These are phyloP conservation scores for Mustela erminea DNA, from an alignment of 2,797 vertebrate genomes.

Conservation along the genomic window DNA sequence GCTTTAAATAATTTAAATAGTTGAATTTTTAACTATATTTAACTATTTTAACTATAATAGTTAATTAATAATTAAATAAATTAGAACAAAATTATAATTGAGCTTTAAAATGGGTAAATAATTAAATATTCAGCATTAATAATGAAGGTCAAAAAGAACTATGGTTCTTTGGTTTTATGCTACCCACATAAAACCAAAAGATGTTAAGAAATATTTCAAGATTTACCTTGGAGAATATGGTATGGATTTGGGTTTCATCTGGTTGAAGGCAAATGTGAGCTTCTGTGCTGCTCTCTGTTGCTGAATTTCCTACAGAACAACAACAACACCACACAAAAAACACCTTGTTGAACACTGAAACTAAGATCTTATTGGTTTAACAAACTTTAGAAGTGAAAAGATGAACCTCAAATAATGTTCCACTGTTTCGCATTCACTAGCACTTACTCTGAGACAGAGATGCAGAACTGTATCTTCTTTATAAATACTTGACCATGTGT, in stretches of 20 bases:
- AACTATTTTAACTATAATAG: too few relatives aligned
- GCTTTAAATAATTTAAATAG: too few relatives aligned
- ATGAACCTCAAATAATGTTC: not conserved
- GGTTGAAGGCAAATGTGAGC: conserved; percentile 98
- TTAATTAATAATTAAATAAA: too few relatives aligned
- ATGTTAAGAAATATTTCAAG: conserved; percentile 21
- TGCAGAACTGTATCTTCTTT: conserved; percentile 98
- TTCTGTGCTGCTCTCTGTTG: conserved; percentile 99
- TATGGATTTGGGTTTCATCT: conserved; percentile 98
- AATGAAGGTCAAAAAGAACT: conserved; percentile 31
- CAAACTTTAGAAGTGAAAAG: not conserved
- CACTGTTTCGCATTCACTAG: not conserved
- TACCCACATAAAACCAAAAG: conserved; percentile 7
- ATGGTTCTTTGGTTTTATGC: not conserved
- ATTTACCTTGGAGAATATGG: conserved; percentile 97
- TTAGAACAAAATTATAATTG: not conserved
- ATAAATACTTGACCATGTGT: conserved; percentile 98
- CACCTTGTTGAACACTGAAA: conserved; percentile 39
- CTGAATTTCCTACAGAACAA: conserved; percentile 94
- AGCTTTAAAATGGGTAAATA: conserved; percentile 4
- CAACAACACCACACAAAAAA: not conserved
- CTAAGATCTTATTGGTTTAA: not conserved
- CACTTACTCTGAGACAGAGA: conserved; percentile 98
- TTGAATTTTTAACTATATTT: too few relatives aligned
- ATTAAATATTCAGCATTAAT: conserved; percentile 54